Evolutionary conservation across 2,797 vertebrate species (phyloP).

Genomic region (Tympanoctomys barrerae): DNA sequence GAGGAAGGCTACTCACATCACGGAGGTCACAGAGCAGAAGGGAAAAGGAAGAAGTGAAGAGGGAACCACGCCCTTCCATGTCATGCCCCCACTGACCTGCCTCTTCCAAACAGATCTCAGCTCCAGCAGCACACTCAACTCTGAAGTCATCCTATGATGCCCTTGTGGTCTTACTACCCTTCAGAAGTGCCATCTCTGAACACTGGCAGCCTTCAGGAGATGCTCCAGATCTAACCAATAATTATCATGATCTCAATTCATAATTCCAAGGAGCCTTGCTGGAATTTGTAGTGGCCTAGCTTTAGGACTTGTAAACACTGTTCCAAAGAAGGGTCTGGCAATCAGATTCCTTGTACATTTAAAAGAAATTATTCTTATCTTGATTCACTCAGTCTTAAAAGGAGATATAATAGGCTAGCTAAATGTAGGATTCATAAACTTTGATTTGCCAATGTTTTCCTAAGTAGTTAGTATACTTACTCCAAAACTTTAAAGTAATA

Average conservation of each 20-base stretch:
- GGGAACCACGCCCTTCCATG: background rate
- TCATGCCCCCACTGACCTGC: background rate
- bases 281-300: background rate
- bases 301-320: background rate
- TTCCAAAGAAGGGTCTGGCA: background rate
- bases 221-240: background rate
- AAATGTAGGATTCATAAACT: background rate
- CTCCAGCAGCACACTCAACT: background rate
- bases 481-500: background rate
- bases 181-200: background rate
- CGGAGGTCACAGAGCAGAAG: background rate
- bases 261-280: background rate
- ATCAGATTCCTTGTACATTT: background rate
- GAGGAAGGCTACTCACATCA: background rate
- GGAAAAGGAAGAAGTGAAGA: background rate
- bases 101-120: background rate
- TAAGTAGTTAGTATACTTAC: background rate
- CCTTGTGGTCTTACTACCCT: background rate
- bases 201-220: background rate
- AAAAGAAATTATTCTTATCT: background rate
- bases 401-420: background rate
- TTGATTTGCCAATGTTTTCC: background rate
- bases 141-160: background rate
- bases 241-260: background rate
- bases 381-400: background rate